Conservation (phyloP, 1,140 invertebrate genomes). For the Formica selysi region DNA sequence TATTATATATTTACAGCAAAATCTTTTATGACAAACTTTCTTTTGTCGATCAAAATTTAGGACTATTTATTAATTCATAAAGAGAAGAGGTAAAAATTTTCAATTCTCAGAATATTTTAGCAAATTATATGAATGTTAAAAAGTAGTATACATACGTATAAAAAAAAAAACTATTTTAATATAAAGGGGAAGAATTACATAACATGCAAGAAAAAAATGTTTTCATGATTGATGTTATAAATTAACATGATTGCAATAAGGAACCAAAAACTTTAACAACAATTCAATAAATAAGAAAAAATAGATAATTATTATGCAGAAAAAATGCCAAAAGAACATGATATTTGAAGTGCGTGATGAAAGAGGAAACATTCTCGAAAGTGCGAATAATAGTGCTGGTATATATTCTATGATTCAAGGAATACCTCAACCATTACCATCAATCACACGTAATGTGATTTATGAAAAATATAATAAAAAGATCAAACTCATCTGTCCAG, state of each 20-base stretch:
- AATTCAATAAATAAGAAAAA: constrained; percentile 15
- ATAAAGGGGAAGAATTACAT: not conserved
- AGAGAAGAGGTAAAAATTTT: not conserved
- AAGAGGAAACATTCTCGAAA: constrained; percentile 87
- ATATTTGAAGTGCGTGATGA: constrained; percentile 87
- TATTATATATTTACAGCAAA: not conserved
- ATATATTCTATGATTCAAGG: constrained; percentile 87
- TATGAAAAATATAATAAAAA: constrained; percentile 83
- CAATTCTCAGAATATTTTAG: not conserved
- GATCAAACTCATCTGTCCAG: constrained; percentile 86
- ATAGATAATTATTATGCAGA: constrained; percentile 74
- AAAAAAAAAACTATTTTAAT: not conserved
- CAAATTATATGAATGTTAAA: not conserved
- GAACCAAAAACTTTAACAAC: not conserved
- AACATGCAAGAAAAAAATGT: not conserved
- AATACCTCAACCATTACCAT: constrained; percentile 83
- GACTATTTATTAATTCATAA: not conserved
- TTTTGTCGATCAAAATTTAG: not conserved
- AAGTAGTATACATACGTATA: not conserved
- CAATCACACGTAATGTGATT: constrained; percentile 83
- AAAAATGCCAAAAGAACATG: constrained; percentile 84
- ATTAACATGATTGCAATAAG: not conserved
- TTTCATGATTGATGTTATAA: not conserved
- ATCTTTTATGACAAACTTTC: not conserved
- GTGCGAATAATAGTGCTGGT: constrained; percentile 88